Evolutionary conservation across 2,888 invertebrate species (phyloP).

Genomic region (Campoplex nolae): DNA sequence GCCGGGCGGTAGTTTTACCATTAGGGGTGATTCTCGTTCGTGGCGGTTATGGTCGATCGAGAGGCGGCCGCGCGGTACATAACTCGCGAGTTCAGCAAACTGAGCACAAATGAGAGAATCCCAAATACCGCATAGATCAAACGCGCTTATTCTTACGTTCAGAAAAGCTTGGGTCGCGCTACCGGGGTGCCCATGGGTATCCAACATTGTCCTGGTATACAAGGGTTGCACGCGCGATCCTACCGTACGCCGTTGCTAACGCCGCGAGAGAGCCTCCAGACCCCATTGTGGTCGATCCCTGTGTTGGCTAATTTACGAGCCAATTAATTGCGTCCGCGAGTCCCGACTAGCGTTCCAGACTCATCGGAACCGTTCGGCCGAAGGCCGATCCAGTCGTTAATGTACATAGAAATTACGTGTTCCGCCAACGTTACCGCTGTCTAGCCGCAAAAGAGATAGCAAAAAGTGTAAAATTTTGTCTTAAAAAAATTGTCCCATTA

Average conservation of each 20-base stretch:
- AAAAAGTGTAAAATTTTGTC: neutral
- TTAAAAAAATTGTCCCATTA: neutral
- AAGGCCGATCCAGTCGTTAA: constrained; percentile 2
- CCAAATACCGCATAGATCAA: constrained; percentile 82
- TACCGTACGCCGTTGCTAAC: constrained; percentile 44
- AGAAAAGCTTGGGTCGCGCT: constrained; percentile 58
- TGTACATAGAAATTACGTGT: constrained; percentile 1
- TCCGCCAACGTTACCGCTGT: neutral
- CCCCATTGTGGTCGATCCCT: constrained; percentile 77
- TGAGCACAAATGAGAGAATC: constrained; percentile 39
- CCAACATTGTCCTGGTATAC: constrained; percentile 10
- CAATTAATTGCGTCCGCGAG: constrained; percentile 80
- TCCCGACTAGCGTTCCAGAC: constrained; percentile 64
- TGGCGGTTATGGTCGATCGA: constrained; percentile 43
- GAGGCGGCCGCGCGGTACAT: constrained; percentile 29
- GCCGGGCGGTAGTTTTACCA: neutral
- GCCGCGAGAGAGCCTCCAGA: constrained; percentile 59
- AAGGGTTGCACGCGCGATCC: constrained; percentile 68
- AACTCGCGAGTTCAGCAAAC: constrained; percentile 13
- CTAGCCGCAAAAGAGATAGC: neutral
- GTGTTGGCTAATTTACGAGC: constrained; percentile 82
- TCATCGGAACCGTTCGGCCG: constrained; percentile 51
- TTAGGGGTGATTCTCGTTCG: constrained; percentile 21
- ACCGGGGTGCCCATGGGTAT: constrained; percentile 17
- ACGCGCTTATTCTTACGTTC: constrained; percentile 80